These are phyloP conservation scores for Sialia sialis DNA, from an alignment of 2,113 vertebrate genomes.

Conservation along the genomic window DNA sequence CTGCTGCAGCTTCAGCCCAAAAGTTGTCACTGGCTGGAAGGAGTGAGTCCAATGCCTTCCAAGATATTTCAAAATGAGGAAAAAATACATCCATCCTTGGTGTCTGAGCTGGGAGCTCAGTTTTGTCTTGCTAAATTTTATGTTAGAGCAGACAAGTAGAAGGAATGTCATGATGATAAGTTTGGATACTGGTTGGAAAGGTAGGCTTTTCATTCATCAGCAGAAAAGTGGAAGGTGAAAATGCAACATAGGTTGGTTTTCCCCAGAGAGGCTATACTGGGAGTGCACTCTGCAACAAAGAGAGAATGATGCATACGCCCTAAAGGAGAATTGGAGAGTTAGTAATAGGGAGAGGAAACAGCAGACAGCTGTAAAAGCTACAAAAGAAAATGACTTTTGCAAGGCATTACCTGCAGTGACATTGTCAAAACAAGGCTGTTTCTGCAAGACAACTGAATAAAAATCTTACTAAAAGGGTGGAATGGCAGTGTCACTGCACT, in stretches of 20 bases:
- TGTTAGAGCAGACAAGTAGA: background rate
- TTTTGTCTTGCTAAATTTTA: background rate
- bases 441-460: background rate
- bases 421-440: slow-evolving; percentile 10
- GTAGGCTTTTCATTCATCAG: background rate
- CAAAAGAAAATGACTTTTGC: background rate
- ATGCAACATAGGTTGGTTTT: background rate
- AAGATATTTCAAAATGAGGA: background rate
- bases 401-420: background rate
- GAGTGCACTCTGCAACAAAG: background rate
- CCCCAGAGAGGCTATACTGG: background rate
- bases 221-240: background rate
- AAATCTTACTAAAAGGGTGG: background rate
- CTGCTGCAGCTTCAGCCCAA: background rate
- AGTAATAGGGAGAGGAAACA: background rate
- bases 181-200: background rate
- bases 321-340: background rate
- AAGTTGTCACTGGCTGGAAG: background rate
- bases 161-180: background rate
- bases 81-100: background rate
- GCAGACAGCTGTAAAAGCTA: background rate
- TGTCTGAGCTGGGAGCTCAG: background rate
- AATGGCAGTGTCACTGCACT: background rate
- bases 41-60: background rate
- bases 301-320: background rate